Conservation (phyloP, 2,797 vertebrate species). For the Mus caroli region DNA sequence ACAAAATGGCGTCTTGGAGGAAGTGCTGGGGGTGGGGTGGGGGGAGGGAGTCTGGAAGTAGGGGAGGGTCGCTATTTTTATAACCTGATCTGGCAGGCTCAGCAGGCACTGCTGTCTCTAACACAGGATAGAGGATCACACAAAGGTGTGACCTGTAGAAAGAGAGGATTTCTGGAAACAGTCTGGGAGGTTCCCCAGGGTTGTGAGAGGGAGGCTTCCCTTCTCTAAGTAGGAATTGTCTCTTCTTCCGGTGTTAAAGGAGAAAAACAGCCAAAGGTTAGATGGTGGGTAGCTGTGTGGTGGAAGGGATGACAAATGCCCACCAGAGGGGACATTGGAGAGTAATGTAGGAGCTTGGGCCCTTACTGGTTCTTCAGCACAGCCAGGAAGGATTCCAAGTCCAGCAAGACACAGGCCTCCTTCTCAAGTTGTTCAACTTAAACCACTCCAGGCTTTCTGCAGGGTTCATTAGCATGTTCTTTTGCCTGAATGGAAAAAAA, state of each 20-base stretch:
- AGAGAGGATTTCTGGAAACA: not conserved
- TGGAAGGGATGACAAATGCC: not conserved
- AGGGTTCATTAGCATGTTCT: too few relatives aligned
- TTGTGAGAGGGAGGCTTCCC: not conserved
- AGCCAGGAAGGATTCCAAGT: not conserved
- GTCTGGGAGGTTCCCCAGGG: not conserved
- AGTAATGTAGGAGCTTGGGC: not conserved
- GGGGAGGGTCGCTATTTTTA: not conserved
- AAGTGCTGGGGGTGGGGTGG: not conserved
- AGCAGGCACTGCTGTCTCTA: not conserved
- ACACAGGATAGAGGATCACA: not conserved
- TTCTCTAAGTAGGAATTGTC: not conserved
- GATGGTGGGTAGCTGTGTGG: not conserved
- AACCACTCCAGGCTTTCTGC: not conserved
- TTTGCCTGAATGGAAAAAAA: conserved; percentile 14
- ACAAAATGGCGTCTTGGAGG: not conserved
- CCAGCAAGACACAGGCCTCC: not conserved
- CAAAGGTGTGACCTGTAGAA: not conserved
- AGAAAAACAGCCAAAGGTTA: not conserved
- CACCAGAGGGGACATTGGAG: not conserved
- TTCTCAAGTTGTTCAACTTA: not conserved
- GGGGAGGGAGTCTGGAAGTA: not conserved
- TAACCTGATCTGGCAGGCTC: not conserved
- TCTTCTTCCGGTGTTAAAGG: not conserved
- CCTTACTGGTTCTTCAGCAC: not conserved